Percentiles rank a stretch among this genome's conserved stretches.
These are phyloP conservation scores for Florisuga fusca DNA, from an alignment of 2,797 vertebrate species.

Conservation along the genomic window DNA sequence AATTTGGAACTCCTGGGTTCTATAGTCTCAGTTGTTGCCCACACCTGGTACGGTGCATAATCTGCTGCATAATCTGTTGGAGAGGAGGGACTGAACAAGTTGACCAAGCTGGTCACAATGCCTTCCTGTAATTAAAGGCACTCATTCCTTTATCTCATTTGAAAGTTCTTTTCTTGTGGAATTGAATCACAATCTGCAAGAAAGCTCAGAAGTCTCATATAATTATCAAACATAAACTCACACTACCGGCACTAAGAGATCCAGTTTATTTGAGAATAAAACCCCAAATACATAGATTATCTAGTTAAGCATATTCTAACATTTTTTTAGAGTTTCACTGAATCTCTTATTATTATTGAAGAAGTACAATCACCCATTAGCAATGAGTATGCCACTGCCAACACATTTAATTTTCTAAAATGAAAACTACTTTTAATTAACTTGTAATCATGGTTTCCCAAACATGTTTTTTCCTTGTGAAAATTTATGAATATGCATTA, in stretches of 20 bases:
- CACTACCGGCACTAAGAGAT: slow-evolving; percentile 41
- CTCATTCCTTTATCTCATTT: slow-evolving; percentile 6
- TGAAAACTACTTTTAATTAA: slow-evolving; percentile 56
- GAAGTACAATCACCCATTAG: slow-evolving; percentile 48
- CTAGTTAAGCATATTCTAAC: slow-evolving; percentile 36
- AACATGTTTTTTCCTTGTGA: slow-evolving; percentile 2
- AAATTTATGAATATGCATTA: slow-evolving; percentile 28
- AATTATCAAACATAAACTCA: slow-evolving; percentile 71
- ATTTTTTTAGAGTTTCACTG: slow-evolving; percentile 9
- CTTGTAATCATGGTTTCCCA: slow-evolving; percentile 22
- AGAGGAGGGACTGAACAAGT: neutral
- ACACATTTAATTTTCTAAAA: slow-evolving; percentile 45
- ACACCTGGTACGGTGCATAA: neutral
- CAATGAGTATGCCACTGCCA: neutral
- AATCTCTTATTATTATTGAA: slow-evolving; percentile 29
- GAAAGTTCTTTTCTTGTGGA: slow-evolving; percentile 33
- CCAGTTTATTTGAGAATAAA: slow-evolving; percentile 61
- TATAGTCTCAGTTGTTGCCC: neutral
- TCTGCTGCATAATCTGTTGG: neutral
- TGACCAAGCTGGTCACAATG: neutral
- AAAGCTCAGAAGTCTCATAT: slow-evolving; percentile 57
- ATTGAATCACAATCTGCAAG: slow-evolving; percentile 64
- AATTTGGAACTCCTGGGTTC: neutral
- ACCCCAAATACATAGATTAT: slow-evolving; percentile 66
- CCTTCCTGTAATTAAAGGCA: slow-evolving; percentile 25